Percentiles rank a stretch among this genome's conserved stretches.
Evolutionary conservation across 1,140 invertebrate genomes (phyloP).

Genomic region (Armadillidium nasatum): DNA sequence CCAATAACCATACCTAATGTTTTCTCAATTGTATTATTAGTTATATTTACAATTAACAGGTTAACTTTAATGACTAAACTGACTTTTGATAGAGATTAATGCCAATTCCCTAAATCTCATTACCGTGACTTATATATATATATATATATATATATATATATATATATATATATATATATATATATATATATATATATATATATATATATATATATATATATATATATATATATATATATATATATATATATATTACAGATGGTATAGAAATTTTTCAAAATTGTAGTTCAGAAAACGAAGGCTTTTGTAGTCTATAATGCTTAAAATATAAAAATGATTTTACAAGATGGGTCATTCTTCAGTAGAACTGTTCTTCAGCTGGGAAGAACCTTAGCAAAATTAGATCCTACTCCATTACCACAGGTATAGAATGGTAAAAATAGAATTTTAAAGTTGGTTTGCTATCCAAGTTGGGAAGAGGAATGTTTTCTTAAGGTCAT

Average conservation of each 20-base stretch:
- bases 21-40: no score
- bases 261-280: neutral
- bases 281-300: neutral
- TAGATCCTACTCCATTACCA: neutral
- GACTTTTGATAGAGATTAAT: no score
- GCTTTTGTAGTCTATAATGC: neutral
- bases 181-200: neutral
- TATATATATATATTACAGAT: conserved; percentile 1
- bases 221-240: conserved; percentile 15
- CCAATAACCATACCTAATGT: no score
- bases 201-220: conserved; percentile 1
- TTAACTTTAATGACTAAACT: no score
- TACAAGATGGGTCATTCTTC: neutral
- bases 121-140: no score
- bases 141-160: conserved; percentile 13
- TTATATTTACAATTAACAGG: no score
- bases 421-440: neutral
- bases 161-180: neutral
- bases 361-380: conserved; percentile 7
- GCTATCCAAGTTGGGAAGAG: no score
- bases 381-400: neutral
- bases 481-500: no score
- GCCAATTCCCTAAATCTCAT: no score
- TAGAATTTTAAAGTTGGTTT: neutral
- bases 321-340: neutral